Evolutionary conservation across 2,797 vertebrate species (phyloP).

Genomic region (Sebastolobus altivelis): DNA sequence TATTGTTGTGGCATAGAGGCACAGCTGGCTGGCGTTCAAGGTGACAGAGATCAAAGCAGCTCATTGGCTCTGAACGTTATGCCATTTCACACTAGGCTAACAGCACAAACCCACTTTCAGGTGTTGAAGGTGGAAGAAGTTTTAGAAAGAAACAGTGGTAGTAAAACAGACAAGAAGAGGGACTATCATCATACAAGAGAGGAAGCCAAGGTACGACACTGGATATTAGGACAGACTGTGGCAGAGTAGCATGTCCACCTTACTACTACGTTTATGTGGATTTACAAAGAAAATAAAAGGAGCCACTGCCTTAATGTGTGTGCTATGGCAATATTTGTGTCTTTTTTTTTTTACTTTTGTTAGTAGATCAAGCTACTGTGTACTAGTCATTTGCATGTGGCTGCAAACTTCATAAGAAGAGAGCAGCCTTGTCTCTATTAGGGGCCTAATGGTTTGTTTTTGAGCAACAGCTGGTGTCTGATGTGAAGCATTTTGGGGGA

Average conservation of each 20-base stretch:
- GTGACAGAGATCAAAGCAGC: constrained; percentile 54
- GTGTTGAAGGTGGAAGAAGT: constrained; percentile 21
- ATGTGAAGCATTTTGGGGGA: neutral
- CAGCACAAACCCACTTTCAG: constrained; percentile 28
- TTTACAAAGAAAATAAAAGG: neutral
- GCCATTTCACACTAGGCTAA: constrained; percentile 58
- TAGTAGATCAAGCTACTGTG: neutral
- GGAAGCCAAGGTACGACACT: neutral
- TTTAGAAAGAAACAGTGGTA: neutral
- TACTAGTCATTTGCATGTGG: neutral
- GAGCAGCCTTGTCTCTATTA: constrained; percentile 14
- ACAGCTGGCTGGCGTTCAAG: constrained; percentile 55
- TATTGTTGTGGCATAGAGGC: constrained; percentile 22
- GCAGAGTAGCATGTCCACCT: neutral
- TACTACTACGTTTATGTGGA: neutral
- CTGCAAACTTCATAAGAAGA: constrained; percentile 10
- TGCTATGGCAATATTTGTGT: neutral
- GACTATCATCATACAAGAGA: neutral
- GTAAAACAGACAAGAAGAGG: neutral
- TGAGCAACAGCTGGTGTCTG: constrained; percentile 29
- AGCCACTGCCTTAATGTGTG: neutral
- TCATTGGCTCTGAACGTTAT: constrained; percentile 45
- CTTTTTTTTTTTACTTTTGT: neutral
- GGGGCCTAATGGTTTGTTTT: constrained; percentile 32
- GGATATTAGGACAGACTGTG: neutral